Base-by-base conservation (phyloP, 2,888 invertebrate genomes). In the Epinotia nisella region DNA sequence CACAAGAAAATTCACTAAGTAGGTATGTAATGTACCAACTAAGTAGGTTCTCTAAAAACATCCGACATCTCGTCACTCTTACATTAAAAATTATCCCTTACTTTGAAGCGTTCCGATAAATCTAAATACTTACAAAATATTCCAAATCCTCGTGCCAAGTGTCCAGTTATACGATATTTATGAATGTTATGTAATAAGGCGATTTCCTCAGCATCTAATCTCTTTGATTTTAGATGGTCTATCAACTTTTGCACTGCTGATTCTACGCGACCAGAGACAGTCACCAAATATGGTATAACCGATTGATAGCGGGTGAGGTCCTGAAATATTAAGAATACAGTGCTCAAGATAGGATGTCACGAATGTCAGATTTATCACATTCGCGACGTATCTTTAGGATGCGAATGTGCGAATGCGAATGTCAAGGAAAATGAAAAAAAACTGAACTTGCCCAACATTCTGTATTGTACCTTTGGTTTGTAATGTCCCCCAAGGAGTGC, bases 111-210 rank as follows among this genome's bases (percentile, higher is more conserved):
- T n/a, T 49, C 49, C 1, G 49, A n/a, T n/a, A n/a, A 49, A 49
- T 49, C 4, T 5, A n/a, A 49, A 35, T 55, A 75, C 82, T 83
- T 79, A 88, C 88, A 78, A 70, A 91, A 79, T 51, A 96, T 85
- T 4, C 94, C 88, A 81, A 93, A 96, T 7, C 96, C 96, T 78
- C 96, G 88, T 84, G 94, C 95, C 3, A 95, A 91, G 83, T 95
- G 95, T 2, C 94, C 91, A 55, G 86, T 79, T 75, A 91, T 90
- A 10, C 87, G 82, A 75, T 82, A 86, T 0, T 85, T 80, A 76
- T 89, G 90, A 5, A 90, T 79, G 41, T 90, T 90, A 75, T 94
- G 93, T 15, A 94, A 81, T 29, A 95, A 78, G 4, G 86, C 87
- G 13, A 91, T 80, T 77, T 92, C 93, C 75, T 94, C 94, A 1